Percentiles rank a stretch among this genome's conserved stretches.
phyloP scores from a whole-genome alignment of 2,113 vertebrate species.

The Hemibagrus wyckioides region DNA sequence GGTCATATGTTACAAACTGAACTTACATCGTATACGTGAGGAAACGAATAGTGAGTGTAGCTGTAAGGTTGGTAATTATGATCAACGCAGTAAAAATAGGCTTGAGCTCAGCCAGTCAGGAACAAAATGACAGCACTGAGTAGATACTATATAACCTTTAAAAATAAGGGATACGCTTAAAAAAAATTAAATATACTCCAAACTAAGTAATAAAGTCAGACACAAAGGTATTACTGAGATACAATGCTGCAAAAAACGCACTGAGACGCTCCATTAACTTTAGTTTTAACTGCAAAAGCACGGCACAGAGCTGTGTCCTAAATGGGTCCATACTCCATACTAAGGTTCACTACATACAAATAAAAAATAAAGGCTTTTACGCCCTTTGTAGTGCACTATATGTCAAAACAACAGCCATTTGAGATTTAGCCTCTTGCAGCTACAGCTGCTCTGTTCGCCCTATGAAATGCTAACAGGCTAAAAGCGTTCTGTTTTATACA shows the following conservation, averaged over 20 bases:
- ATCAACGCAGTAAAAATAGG: background rate
- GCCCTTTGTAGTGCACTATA: constrained; percentile 3
- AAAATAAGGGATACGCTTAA: background rate
- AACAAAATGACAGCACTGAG: background rate
- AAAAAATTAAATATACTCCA: background rate
- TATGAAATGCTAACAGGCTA: background rate
- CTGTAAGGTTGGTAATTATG: background rate
- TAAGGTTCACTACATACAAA: background rate
- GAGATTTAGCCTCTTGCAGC: background rate
- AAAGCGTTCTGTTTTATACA: background rate
- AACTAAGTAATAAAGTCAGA: background rate
- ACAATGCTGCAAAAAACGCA: background rate
- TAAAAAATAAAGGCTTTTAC: background rate
- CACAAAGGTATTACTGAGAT: background rate
- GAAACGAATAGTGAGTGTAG: background rate
- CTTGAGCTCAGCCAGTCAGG: background rate
- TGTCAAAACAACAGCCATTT: background rate
- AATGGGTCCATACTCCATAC: background rate
- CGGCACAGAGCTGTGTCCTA: background rate
- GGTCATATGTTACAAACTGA: background rate
- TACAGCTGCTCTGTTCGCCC: background rate
- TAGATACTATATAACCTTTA: background rate
- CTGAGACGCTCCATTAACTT: background rate
- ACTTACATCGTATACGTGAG: background rate
- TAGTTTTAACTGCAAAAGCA: background rate